phyloP scores from a whole-genome alignment of 2,113 vertebrate species.

The Tamias sibiricus region DNA sequence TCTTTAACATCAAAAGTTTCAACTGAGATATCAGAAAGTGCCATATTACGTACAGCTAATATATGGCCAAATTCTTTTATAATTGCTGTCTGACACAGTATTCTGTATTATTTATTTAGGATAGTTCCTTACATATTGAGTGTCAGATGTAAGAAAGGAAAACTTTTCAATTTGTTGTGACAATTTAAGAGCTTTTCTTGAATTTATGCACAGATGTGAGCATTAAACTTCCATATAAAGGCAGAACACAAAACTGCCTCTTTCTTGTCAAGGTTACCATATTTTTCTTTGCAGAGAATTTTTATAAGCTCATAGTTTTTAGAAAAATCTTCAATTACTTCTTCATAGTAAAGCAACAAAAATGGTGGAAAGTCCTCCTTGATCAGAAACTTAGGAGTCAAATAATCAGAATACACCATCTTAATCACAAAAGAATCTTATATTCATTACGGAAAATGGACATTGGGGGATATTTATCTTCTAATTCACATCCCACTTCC shows the following conservation, averaged over 20 bases:
- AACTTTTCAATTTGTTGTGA: not conserved
- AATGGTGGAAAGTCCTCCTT: not conserved
- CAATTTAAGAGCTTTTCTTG: not conserved
- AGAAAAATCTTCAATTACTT: not conserved
- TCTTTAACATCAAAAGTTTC: not conserved
- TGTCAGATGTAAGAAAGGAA: not conserved
- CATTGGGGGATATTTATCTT: not conserved
- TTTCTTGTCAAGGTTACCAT: not conserved
- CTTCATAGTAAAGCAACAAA: not conserved
- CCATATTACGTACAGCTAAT: not conserved
- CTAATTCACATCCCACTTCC: not conserved
- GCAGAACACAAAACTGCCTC: not conserved
- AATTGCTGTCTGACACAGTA: not conserved
- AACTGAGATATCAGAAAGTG: not conserved
- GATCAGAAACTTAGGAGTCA: not conserved
- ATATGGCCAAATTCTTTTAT: not conserved
- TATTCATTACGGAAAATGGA: not conserved
- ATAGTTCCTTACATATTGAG: not conserved
- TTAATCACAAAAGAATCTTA: not conserved
- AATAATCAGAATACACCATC: not conserved
- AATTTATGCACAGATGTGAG: not conserved
- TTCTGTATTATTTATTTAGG: slow-evolving; percentile 41
- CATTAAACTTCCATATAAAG: not conserved
- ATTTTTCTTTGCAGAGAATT: not conserved
- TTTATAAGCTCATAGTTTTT: not conserved